Conservation (phyloP, 53 echinoderm and acorn worm genomes). For the Zoroaster sp. region DNA sequence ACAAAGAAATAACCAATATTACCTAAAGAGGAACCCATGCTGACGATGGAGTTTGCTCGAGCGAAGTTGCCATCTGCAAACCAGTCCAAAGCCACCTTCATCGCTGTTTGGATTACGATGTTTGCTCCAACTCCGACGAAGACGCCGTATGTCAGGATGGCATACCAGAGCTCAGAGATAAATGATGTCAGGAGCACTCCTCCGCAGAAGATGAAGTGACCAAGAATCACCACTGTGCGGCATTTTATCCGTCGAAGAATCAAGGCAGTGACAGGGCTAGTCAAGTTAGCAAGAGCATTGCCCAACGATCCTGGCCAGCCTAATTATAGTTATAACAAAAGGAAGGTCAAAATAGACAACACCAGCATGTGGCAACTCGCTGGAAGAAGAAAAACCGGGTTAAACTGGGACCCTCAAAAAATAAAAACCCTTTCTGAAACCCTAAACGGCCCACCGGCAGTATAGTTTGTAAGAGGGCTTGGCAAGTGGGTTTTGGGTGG, state of each 20-base stretch:
- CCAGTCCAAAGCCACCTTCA: slow-evolving; percentile 69
- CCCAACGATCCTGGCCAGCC: slow-evolving; percentile 5
- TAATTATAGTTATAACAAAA: too few relatives aligned
- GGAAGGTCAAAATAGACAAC: too few relatives aligned
- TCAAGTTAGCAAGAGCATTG: not conserved
- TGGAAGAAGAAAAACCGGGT: too few relatives aligned
- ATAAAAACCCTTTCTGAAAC: too few relatives aligned
- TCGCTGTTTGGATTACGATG: slow-evolving; percentile 65
- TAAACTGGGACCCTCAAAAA: too few relatives aligned
- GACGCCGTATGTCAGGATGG: slow-evolving; percentile 76
- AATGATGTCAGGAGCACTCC: slow-evolving; percentile 69
- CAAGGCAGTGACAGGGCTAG: slow-evolving; percentile 38
- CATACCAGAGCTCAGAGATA: slow-evolving; percentile 69
- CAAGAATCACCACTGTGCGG: slow-evolving; percentile 51
- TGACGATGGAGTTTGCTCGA: slow-evolving; percentile 70
- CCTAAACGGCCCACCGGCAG: too few relatives aligned
- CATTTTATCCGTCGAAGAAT: slow-evolving; percentile 57
- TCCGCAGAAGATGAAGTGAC: slow-evolving; percentile 59
- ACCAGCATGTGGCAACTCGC: too few relatives aligned
- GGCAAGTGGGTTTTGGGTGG: too few relatives aligned
- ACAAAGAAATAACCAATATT: not conserved
- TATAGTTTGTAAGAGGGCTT: too few relatives aligned
- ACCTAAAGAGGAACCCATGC: slow-evolving; percentile 80
- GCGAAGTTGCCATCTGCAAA: slow-evolving; percentile 71
- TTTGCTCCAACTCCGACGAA: slow-evolving; percentile 77